Evolutionary conservation across 2,797 vertebrate genomes (phyloP).

Genomic region (Acrossocheilus fasciatus): DNA sequence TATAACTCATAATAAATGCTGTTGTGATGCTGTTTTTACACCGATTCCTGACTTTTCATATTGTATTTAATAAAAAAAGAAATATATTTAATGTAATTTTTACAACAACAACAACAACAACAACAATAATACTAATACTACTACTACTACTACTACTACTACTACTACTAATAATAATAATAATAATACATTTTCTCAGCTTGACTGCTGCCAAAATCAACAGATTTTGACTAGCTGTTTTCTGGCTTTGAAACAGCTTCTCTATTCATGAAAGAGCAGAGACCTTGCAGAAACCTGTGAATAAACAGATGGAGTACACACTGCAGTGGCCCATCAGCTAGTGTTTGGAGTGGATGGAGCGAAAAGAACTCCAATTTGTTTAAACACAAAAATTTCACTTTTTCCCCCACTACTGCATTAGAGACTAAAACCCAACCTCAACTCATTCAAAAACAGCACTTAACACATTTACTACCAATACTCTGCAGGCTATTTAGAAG

Average conservation of each 20-base stretch:
- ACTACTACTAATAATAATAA: not conserved
- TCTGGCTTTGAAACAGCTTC: conserved; percentile 2
- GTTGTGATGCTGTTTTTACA: not conserved
- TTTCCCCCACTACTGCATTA: not conserved
- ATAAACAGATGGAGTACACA: conserved; percentile 10
- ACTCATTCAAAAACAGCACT: conserved; percentile 15
- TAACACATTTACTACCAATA: not conserved
- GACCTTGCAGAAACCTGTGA: conserved; percentile 11
- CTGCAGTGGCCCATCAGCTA: not conserved
- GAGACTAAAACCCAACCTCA: not conserved
- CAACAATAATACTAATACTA: no score
- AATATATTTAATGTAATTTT: no score
- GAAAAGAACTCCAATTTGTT: conserved; percentile 20
- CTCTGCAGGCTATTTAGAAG: not conserved
- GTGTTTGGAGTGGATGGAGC: not conserved
- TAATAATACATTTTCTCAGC: not conserved
- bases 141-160: no score
- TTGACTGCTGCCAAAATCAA: not conserved
- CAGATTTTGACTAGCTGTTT: not conserved
- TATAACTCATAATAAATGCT: not conserved
- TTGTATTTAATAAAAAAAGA: no score
- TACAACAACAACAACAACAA: not conserved
- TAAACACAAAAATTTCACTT: not conserved
- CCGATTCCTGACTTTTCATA: not conserved
- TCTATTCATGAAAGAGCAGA: conserved; percentile 12